Conservation (phyloP, 2,888 invertebrate genomes). For the Drosophila affinis region DNA sequence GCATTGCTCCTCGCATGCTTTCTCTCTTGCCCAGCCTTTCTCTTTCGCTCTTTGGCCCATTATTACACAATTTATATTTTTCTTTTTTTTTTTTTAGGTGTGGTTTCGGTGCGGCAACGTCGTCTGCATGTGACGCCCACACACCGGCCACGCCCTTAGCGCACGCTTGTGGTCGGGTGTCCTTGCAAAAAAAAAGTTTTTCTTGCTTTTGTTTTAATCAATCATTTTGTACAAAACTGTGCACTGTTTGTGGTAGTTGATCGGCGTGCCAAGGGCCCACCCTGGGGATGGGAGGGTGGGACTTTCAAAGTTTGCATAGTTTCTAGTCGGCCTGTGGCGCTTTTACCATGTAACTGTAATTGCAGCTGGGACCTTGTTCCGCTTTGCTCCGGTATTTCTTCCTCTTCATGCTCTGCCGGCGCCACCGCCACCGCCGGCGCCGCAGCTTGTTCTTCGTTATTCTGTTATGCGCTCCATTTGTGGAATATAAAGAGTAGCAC, state of each 20-base stretch:
- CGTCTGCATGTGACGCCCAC: constrained; percentile 63
- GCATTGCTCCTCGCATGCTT: constrained; percentile 49
- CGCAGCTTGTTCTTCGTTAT: constrained; percentile 13
- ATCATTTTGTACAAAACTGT: constrained; percentile 66
- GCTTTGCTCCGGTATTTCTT: constrained; percentile 24
- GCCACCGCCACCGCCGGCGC: not conserved
- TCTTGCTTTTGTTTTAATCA: constrained; percentile 62
- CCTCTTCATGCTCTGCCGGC: not conserved
- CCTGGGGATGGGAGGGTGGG: constrained; percentile 6
- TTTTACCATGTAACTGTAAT: constrained; percentile 42
- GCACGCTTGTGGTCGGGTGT: constrained; percentile 3
- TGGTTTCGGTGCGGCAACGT: constrained; percentile 65
- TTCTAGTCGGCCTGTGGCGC: constrained; percentile 45
- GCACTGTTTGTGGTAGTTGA: constrained; percentile 19
- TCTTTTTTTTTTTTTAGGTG: constrained; percentile 68
- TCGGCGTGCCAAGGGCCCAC: constrained; percentile 40
- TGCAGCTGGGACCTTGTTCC: constrained; percentile 49
- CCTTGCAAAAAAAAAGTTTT: not conserved
- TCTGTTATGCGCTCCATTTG: constrained; percentile 53
- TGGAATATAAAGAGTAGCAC: constrained; percentile 52
- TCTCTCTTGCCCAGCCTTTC: constrained; percentile 12
- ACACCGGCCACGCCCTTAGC: constrained; percentile 45
- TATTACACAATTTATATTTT: constrained; percentile 71
- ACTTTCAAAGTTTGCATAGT: constrained; percentile 70
- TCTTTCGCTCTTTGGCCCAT: constrained; percentile 47